Conservation (phyloP, 2,797 vertebrate species). For the Ctenopoma multispine region DNA sequence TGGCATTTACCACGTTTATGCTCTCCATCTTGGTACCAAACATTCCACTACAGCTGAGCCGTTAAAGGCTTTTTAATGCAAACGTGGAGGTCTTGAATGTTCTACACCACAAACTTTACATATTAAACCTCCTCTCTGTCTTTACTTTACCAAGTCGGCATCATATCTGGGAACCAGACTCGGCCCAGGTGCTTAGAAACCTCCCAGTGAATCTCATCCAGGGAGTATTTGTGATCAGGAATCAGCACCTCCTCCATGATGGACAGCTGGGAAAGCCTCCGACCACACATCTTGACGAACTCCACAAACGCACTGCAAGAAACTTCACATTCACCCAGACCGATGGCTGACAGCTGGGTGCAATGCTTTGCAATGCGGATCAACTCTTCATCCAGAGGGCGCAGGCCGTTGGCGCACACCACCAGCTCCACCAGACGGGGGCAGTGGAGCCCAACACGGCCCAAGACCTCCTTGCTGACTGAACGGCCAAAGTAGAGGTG, state of each 20-base stretch:
- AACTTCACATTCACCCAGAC: slow-evolving; percentile 97
- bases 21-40: slow-evolving; percentile 45
- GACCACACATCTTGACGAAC: slow-evolving; percentile 98
- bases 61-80: slow-evolving; percentile 40
- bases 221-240: slow-evolving; percentile 95
- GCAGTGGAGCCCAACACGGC: slow-evolving; percentile 96
- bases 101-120: slow-evolving; percentile 10
- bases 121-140: slow-evolving; percentile 15
- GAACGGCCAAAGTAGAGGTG: slow-evolving; percentile 99
- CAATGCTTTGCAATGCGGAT: slow-evolving; percentile 96
- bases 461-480: slow-evolving; percentile 97
- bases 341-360: slow-evolving; percentile 94
- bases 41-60: slow-evolving; percentile 27
- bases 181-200: slow-evolving; percentile 97
- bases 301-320: slow-evolving; percentile 98
- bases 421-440: slow-evolving; percentile 96
- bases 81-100: slow-evolving; percentile 32
- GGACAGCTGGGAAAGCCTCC: slow-evolving; percentile 94
- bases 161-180: slow-evolving; percentile 99
- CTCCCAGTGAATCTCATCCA: slow-evolving; percentile 99
- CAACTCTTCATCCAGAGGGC: slow-evolving; percentile 96
- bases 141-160: slow-evolving; percentile 95
- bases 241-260: slow-evolving; percentile 99
- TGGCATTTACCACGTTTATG: slow-evolving; percentile 25
- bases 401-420: slow-evolving; percentile 96